Base-by-base conservation (phyloP, 2,113 vertebrate species). In the Callopanchax toddi region DNA sequence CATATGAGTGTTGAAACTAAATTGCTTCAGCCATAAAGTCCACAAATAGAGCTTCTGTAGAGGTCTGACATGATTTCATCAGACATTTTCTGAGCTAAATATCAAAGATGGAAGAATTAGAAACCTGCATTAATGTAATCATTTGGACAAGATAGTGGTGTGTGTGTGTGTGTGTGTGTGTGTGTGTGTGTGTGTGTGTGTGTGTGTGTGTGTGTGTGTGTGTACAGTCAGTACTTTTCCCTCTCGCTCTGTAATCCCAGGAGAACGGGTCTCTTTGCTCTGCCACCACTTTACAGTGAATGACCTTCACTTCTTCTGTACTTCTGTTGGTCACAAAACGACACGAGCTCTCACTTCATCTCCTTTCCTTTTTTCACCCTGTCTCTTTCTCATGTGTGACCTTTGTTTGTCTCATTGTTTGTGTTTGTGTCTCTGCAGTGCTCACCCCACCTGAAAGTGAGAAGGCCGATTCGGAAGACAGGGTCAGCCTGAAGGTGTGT, bases 381-480 rank as follows among this genome's bases (percentile, higher is more conserved):
- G 22, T 23, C 23, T 39, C 2, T 11, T 26, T 40, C 29, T 23
- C 18, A 37, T 45, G 36, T n/a, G 6, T 56, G 55, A 52, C 69
- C 32, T 46, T 56, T 60, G 50, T 53, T 61, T 29, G 18, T 71
- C 32, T 76, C 25, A 25, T 15, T 55, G 3, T 60, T 17, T 75
- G 18, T 59, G 18, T 78, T 10, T 58, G 12, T 56, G 32, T 60
- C 46, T 81, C 49, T 83, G 54, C 72, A 91, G 89, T 89, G 85
- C 86, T 90, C 74, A 91, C 88, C 13, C 89, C 89, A 69, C 80
- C 89, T 74, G 90, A 92, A 78, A 91, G 86, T 23, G 91, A 93
- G 83, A 92, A 91, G 83, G 85, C 88, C 45, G 89, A 89, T 85
- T 87, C 88, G 48, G 91, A 92, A 83, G 90, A 92, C 72, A 86